phyloP scores from a whole-genome alignment of 2,113 vertebrate species.

The Lynx canadensis region DNA sequence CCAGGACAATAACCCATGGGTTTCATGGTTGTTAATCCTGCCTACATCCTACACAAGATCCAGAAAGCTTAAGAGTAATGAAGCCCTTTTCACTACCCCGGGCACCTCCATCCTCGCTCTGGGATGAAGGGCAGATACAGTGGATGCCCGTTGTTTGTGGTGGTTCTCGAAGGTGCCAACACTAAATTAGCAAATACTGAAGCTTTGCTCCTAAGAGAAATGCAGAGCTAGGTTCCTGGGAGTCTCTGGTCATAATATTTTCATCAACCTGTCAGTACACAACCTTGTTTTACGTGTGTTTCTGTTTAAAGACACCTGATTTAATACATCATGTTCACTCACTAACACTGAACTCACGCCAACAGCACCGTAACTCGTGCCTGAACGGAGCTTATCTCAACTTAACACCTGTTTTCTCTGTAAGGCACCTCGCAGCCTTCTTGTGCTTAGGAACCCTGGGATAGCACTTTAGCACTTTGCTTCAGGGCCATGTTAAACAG shows the following conservation, averaged over 20 bases:
- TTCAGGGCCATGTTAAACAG: not conserved
- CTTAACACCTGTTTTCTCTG: not conserved
- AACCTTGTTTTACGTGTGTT: not conserved
- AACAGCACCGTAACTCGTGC: not conserved
- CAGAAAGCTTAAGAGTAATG: not conserved
- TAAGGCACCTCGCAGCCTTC: not conserved
- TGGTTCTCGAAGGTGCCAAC: not conserved
- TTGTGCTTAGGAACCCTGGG: not conserved
- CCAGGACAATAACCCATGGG: not conserved
- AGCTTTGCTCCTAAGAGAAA: too few species aligned
- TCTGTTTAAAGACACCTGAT: not conserved
- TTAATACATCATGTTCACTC: not conserved
- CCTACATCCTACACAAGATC: not conserved
- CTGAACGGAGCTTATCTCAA: not conserved
- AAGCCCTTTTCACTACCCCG: not conserved
- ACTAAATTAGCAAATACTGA: too few species aligned
- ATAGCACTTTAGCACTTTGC: not conserved
- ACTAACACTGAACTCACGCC: not conserved
- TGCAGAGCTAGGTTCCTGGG: not conserved
- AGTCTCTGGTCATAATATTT: not conserved
- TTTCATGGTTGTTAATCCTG: not conserved
- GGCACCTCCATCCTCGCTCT: not conserved
- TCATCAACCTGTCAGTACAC: not conserved
- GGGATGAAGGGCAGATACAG: not conserved
- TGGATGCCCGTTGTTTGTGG: rapidly evolving